These are phyloP conservation scores for Alligator mississippiensis DNA, from an alignment of 2,113 vertebrate species.

Conservation along the genomic window DNA sequence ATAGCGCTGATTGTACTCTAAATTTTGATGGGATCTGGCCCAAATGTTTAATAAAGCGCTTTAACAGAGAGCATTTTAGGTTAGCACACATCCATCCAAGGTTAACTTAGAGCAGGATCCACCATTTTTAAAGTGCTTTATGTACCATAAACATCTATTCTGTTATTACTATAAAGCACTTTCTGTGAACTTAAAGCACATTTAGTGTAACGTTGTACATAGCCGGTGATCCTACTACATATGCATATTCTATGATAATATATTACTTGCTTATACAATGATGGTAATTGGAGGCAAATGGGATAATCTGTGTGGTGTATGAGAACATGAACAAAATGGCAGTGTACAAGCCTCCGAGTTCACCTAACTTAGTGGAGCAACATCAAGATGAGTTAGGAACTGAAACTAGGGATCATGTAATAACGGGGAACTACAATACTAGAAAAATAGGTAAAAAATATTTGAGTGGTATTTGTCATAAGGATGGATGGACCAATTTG, in stretches of 20 bases:
- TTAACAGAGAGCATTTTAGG: too few species aligned
- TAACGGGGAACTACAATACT: accelerated
- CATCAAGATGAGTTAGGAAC: not conserved
- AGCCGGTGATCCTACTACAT: too few species aligned
- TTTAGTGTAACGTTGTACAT: too few species aligned
- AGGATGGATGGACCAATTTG: not conserved
- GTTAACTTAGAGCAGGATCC: too few species aligned
- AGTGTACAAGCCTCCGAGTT: not conserved
- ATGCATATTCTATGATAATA: not conserved
- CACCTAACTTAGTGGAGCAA: not conserved
- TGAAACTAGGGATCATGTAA: not conserved
- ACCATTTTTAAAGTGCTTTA: too few species aligned
- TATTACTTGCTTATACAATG: not conserved
- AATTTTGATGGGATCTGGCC: too few species aligned
- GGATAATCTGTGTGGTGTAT: accelerated
- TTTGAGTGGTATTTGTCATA: not conserved
- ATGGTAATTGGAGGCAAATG: not conserved
- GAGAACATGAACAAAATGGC: not conserved
- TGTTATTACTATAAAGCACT: too few species aligned
- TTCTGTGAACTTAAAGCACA: too few species aligned
- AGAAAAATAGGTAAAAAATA: not conserved
- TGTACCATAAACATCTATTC: too few species aligned
- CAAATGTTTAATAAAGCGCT: too few species aligned
- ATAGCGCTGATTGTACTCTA: too few species aligned
- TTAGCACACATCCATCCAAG: too few species aligned